Conservation (phyloP, 2,888 invertebrate species). For the Hipparchia sbordonii region DNA sequence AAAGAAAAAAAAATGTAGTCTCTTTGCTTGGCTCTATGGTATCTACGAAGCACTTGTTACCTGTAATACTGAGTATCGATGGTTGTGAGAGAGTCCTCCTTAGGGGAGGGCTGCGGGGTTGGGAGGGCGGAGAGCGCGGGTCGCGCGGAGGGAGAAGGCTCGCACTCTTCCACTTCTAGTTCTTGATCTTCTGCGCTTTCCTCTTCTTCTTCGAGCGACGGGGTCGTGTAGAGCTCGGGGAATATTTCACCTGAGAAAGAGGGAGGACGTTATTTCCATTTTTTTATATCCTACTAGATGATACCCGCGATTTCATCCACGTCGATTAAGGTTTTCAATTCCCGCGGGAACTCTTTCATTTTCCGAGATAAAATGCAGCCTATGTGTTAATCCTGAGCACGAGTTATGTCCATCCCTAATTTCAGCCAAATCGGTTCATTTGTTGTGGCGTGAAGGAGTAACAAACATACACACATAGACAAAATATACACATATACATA, state of each 20-base stretch:
- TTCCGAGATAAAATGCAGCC: too few species aligned
- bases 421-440: too few species aligned
- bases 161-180: slow-evolving; percentile 62
- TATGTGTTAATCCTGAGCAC: too few species aligned
- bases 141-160: slow-evolving; percentile 65
- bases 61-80: slow-evolving; percentile 74
- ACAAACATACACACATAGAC: too few species aligned
- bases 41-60: slow-evolving; percentile 42
- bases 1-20: too few species aligned
- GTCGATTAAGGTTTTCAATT: too few species aligned
- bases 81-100: slow-evolving; percentile 60
- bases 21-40: too few species aligned
- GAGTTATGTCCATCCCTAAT: too few species aligned
- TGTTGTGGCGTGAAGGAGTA: too few species aligned
- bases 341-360: too few species aligned
- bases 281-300: background rate
- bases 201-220: slow-evolving; percentile 62
- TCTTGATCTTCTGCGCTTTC: slow-evolving; percentile 55
- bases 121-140: slow-evolving; percentile 69
- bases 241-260: slow-evolving; percentile 67
- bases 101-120: slow-evolving; percentile 57
- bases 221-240: slow-evolving; percentile 66
- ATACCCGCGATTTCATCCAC: too few species aligned
- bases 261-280: background rate
- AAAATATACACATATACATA: too few species aligned